A percentile compares a stretch with the other conserved stretches of the same genome.
phyloP scores from a whole-genome alignment of 2,888 invertebrate species.

The Sympetrum striolatum region DNA sequence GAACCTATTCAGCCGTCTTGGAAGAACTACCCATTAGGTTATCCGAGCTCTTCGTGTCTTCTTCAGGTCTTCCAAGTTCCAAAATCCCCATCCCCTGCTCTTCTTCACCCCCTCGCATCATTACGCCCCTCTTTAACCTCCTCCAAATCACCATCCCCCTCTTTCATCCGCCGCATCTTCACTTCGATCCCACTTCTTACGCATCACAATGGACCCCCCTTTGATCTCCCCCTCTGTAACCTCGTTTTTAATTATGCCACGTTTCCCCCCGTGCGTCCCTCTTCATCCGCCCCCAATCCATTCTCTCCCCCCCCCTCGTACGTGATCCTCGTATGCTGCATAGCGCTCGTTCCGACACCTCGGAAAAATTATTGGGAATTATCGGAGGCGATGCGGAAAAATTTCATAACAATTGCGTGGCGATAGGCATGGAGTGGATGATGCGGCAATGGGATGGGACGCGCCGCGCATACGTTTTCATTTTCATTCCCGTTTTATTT shows the following conservation, averaged over 20 bases:
- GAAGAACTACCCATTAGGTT: too few species aligned
- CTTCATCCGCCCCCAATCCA: background rate
- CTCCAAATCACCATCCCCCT: background rate
- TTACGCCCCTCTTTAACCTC: background rate
- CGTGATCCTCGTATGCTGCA: background rate
- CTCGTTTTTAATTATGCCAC: constrained; percentile 20
- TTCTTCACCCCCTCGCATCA: too few species aligned
- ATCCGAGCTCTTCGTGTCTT: too few species aligned
- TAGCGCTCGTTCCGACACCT: background rate
- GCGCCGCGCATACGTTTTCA: background rate
- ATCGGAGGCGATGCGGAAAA: background rate
- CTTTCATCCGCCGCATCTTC: background rate
- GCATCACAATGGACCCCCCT: background rate
- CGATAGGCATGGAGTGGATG: background rate
- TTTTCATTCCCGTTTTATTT: background rate
- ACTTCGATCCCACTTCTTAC: background rate
- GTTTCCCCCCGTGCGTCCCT: background rate
- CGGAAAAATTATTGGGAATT: background rate
- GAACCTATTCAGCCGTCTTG: too few species aligned
- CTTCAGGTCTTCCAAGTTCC: too few species aligned
- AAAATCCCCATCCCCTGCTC: too few species aligned
- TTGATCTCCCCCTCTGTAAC: background rate
- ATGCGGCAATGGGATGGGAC: background rate
- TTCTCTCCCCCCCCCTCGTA: too few species aligned
- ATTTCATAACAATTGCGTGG: background rate